These are phyloP conservation scores for Dromius quadrimaculatus DNA, from an alignment of 2,888 invertebrate species.

Conservation along the genomic window DNA sequence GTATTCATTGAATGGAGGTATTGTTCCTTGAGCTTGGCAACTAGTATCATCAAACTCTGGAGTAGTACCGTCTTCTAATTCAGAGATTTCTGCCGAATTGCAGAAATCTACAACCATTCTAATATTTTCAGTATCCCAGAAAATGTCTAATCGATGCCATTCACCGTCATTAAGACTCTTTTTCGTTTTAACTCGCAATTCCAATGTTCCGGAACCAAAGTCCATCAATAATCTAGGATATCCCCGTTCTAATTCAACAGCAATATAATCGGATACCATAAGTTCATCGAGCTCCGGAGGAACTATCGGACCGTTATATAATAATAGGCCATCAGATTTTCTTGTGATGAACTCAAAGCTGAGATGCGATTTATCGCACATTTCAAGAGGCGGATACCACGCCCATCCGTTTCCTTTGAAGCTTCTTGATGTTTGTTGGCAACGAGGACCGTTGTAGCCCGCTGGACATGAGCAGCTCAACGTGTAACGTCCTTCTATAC, in stretches of 20 bases:
- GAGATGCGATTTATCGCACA: slow-evolving; percentile 96
- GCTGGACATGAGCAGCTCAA: slow-evolving; percentile 91
- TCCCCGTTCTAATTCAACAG: slow-evolving; percentile 92
- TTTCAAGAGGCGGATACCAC: slow-evolving; percentile 96
- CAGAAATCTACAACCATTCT: slow-evolving; percentile 94
- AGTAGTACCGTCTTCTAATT: slow-evolving; percentile 90
- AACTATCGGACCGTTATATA: slow-evolving; percentile 98
- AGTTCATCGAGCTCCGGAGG: slow-evolving; percentile 92
- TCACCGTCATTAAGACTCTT: slow-evolving; percentile 93
- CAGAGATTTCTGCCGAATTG: slow-evolving; percentile 88
- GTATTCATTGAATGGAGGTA: slow-evolving; percentile 96
- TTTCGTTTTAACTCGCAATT: slow-evolving; percentile 86
- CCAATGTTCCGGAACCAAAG: slow-evolving; percentile 94
- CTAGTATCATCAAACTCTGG: slow-evolving; percentile 90
- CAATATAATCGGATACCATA: slow-evolving; percentile 94
- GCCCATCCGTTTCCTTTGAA: slow-evolving; percentile 97
- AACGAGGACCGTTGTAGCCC: slow-evolving; percentile 94
- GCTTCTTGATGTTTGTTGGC: slow-evolving; percentile 95
- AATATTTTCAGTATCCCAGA: slow-evolving; percentile 95
- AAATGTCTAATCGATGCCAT: slow-evolving; percentile 97
- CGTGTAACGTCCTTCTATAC: slow-evolving; percentile 91
- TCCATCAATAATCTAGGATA: slow-evolving; percentile 91
- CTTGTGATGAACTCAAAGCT: slow-evolving; percentile 96
- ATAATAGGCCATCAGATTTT: slow-evolving; percentile 88
- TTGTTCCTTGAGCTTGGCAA: slow-evolving; percentile 90